Evolutionary conservation across 2,888 invertebrate species (phyloP).

Genomic region (Hoplodrina blanda): DNA sequence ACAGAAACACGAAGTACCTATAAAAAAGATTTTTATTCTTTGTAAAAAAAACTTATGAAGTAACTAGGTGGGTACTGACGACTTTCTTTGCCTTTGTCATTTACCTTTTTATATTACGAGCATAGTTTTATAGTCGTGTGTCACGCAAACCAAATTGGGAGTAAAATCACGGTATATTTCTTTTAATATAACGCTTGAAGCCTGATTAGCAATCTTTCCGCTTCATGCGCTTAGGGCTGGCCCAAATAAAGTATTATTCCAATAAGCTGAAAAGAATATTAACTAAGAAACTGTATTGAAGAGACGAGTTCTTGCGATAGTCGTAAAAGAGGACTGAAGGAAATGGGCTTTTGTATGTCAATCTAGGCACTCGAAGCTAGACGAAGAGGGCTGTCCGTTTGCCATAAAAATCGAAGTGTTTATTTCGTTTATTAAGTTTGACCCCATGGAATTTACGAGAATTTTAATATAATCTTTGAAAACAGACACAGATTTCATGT

Average conservation of each 20-base stretch:
- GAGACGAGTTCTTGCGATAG: conserved; percentile 11
- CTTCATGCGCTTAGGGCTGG: conserved; percentile 21
- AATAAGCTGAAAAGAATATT: conserved; percentile 19
- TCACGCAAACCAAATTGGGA: conserved; percentile 52
- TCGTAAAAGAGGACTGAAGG: conserved; percentile 38
- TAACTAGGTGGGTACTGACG: conserved; percentile 14
- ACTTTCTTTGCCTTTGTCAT: conserved; percentile 44
- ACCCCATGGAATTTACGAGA: neutral
- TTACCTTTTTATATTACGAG: conserved; percentile 49
- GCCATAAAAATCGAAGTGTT: conserved; percentile 28
- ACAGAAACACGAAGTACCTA: neutral
- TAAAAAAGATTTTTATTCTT: neutral
- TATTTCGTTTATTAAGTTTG: conserved; percentile 23
- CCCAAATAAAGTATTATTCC: conserved; percentile 19
- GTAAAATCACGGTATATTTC: conserved; percentile 38
- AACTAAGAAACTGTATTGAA: conserved; percentile 15
- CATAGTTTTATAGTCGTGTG: conserved; percentile 42
- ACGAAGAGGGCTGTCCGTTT: conserved; percentile 6
- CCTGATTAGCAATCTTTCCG: conserved; percentile 54
- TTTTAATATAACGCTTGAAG: conserved; percentile 35
- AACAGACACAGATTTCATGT: neutral
- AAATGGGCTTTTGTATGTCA: conserved; percentile 27
- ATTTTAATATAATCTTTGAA: neutral
- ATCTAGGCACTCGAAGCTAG: conserved; percentile 26
- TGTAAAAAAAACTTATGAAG: conserved; percentile 30